These are phyloP conservation scores for Ondatra zibethicus DNA, from an alignment of 2,113 vertebrate species.

Conservation along the genomic window DNA sequence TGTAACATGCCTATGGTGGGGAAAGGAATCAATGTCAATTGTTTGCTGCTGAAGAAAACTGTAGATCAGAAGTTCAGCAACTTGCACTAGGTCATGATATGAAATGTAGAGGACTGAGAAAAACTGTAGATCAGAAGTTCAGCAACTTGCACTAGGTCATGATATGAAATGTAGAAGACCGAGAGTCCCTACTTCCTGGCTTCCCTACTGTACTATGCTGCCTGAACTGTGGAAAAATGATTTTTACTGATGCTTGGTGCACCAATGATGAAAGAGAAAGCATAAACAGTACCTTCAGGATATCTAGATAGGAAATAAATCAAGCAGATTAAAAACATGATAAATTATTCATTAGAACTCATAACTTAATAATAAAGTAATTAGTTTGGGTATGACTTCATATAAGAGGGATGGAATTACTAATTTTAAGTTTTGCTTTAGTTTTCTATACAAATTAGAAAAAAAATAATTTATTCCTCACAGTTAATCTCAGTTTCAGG, in stretches of 20 bases:
- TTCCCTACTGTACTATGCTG: background rate
- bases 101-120: background rate
- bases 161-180: background rate
- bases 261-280: slow-evolving; percentile 33
- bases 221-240: background rate
- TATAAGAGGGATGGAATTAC: background rate
- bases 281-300: slow-evolving; percentile 45
- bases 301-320: slow-evolving; percentile 49
- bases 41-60: slow-evolving; percentile 37
- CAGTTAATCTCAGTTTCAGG: slow-evolving; percentile 31
- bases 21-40: background rate
- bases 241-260: slow-evolving; percentile 3
- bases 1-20: background rate
- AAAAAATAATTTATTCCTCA: slow-evolving; percentile 45
- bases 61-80: slow-evolving; percentile 10
- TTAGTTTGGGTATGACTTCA: slow-evolving; percentile 4
- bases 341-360: slow-evolving; percentile 43
- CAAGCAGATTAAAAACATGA: slow-evolving; percentile 53
- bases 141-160: background rate
- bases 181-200: background rate
- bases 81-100: background rate
- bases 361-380: slow-evolving; percentile 52
- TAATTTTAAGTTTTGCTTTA: slow-evolving; percentile 53
- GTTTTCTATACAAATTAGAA: slow-evolving; percentile 57
- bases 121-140: slow-evolving; percentile 32